Base-by-base conservation (phyloP, 2,797 vertebrate genomes). In the Smutsia gigantea region DNA sequence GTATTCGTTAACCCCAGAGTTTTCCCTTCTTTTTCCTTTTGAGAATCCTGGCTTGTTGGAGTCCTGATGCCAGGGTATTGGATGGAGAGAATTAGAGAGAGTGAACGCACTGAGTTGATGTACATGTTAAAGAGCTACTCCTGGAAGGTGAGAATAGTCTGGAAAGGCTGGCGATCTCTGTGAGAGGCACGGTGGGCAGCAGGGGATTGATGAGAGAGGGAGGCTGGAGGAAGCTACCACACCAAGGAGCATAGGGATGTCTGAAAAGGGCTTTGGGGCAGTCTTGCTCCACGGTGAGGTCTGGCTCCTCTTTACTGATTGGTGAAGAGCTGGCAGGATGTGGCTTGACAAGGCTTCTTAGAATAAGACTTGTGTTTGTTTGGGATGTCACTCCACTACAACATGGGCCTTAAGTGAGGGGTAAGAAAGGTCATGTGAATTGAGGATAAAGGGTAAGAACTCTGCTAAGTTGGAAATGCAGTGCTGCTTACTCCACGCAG, bases 61-160 rank as follows among this genome's bases (percentile, higher is more conserved):
- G 5, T 37, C 8, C 9, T 21, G 51, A 51, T 68, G 19, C 55
- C 83, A 72, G 12, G 3, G n/a, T 69, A 61, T 79, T 69, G 72
- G 59, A 25, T 75, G 14, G 71, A 88, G n/a, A 96, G 79, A 82
- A 93, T 31, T 57, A 27, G 25, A 92, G 25, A 72, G 87, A 87
- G 42, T 68, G 71, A 78, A 89, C 66, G 39, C 21, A 55, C 5
- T 12, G 61, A 49, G 4, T 55, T 77, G 55, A 87, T 94, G 95
- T 92, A 63, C 42, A 64, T 86, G 63, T 78, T 55, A 86, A 97
- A 87, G 49, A 57, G 19, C 61, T 94, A 64, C 13, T 77, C 10
- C 69, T 39, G 77, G 53, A 85, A 87, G 46, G n/a, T 9, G 8
- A 86, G 66, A 85, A 46, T 57, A 57, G 15, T 82, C 51, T 46